Conservation (phyloP, 2,797 vertebrate genomes). For the Coranthus polyacanthus region DNA sequence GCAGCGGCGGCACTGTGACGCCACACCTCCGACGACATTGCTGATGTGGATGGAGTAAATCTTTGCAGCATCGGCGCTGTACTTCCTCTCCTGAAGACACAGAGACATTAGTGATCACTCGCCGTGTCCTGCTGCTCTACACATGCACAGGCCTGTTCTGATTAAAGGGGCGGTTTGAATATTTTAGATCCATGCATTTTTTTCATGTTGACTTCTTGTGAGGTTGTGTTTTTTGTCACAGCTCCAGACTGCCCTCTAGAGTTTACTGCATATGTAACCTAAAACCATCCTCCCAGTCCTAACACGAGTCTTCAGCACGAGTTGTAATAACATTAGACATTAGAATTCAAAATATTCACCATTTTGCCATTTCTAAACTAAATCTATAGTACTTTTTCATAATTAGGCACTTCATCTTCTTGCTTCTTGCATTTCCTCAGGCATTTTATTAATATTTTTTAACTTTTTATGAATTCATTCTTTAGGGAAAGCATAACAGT, state of each 20-base stretch:
- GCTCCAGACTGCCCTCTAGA: conserved; percentile 62
- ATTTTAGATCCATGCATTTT: neutral
- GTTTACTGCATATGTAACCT: neutral
- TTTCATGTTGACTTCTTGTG: neutral
- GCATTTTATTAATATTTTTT: too few species aligned
- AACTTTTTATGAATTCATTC: too few species aligned
- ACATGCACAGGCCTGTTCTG: neutral
- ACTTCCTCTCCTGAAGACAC: conserved; percentile 85
- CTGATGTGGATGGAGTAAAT: conserved; percentile 93
- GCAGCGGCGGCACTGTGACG: conserved; percentile 91
- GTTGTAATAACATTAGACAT: too few species aligned
- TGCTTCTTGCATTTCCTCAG: too few species aligned
- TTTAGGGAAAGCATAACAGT: too few species aligned
- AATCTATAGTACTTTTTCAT: too few species aligned
- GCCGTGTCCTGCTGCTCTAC: neutral
- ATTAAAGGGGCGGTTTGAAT: neutral
- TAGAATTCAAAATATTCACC: too few species aligned
- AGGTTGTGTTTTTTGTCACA: neutral
- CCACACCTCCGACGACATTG: conserved; percentile 91
- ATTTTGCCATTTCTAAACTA: too few species aligned
- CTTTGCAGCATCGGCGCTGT: conserved; percentile 90
- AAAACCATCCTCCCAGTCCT: too few species aligned
- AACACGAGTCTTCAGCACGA: too few species aligned
- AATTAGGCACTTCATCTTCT: too few species aligned
- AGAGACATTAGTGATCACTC: neutral